A percentile compares a stretch with the other conserved stretches of the same genome.
phyloP scores from a whole-genome alignment of 2,113 vertebrate species.

The Motacilla tschutschensis region DNA sequence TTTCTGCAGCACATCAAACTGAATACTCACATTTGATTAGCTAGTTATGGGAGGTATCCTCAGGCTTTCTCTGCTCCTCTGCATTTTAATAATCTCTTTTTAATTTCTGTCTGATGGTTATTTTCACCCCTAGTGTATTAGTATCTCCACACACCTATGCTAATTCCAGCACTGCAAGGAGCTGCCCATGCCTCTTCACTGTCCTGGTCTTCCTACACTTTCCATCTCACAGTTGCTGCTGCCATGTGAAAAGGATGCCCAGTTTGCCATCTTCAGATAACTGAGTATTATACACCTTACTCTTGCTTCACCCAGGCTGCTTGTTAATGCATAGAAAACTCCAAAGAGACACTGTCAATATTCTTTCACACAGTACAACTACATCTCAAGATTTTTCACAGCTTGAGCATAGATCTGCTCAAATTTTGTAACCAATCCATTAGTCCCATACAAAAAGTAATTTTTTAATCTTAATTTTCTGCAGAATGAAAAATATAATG shows the following conservation, averaged over 20 bases:
- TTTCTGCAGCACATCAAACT: conserved; percentile 46
- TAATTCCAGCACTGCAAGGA: neutral
- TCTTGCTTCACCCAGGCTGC: neutral
- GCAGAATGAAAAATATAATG: conserved; percentile 16
- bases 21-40: conserved; percentile 36
- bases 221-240: neutral
- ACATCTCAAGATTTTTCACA: neutral
- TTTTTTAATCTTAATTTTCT: conserved; percentile 25
- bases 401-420: neutral
- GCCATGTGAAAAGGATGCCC: neutral
- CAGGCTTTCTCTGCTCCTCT: conserved; percentile 31
- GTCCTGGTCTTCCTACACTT: neutral
- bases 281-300: neutral
- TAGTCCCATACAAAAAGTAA: neutral
- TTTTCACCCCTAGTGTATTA: conserved; percentile 16
- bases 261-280: neutral
- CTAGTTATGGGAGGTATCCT: conserved; percentile 20
- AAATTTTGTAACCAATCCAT: conserved; percentile 18
- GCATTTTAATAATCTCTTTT: conserved; percentile 47
- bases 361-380: neutral
- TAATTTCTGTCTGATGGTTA: conserved; percentile 45
- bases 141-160: neutral
- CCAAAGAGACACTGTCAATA: neutral
- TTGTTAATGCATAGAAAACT: neutral
- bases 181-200: neutral